Evolutionary conservation across 2,888 invertebrate genomes (phyloP), one percentile per base, ranked within the genome.

Genomic region (Dolichomitus sp.): DNA sequence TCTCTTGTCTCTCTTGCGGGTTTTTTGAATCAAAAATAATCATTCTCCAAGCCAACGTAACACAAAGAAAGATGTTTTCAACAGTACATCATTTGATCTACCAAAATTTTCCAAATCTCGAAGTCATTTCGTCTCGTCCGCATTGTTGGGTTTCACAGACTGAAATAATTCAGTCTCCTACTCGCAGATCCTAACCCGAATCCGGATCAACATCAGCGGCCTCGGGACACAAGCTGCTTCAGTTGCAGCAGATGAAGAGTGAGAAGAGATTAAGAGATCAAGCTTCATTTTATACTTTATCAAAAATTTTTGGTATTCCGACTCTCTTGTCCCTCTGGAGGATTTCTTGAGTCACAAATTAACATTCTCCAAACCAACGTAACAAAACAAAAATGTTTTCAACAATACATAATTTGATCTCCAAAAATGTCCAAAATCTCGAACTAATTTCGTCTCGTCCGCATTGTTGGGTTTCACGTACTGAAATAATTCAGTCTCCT

Each of bases 401-500:
- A 14, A 42, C 17, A 30, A 27, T n/a, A n/a, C 12, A 37, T 12
- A 45, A 30, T 30, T 57, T 57, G 14, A 50, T 27, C 27, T 19
- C 11, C 12, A 7, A 30, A 30, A 57, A 33, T 17, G 1, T 12
- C 5, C 23, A 14, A 19, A 48, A 30, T 23, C 9, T 19, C 61
- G 66, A 19, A 40, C 30, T 14, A 68, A 79, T 72, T 68, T 45
- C 79, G 65, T 82, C 74, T 63, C 72, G 74, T 70, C 40, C 80
- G 77, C 63, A 45, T 81, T 68, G 65, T 75, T 66, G 74, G 52
- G 83, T 75, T 80, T 82, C 79, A 48, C 40, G 33, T 72, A 87
- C 86, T 86, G 81, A 80, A 81, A 83, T 77, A 65, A 83, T 78
- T n/a, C 30, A 80, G 69, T 69, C 69, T 72, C 63, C 33, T 61